Percentiles rank a stretch among this genome's conserved stretches.
Conservation (phyloP, 2,888 invertebrate species). For the Teleogryllus oceanicus region DNA sequence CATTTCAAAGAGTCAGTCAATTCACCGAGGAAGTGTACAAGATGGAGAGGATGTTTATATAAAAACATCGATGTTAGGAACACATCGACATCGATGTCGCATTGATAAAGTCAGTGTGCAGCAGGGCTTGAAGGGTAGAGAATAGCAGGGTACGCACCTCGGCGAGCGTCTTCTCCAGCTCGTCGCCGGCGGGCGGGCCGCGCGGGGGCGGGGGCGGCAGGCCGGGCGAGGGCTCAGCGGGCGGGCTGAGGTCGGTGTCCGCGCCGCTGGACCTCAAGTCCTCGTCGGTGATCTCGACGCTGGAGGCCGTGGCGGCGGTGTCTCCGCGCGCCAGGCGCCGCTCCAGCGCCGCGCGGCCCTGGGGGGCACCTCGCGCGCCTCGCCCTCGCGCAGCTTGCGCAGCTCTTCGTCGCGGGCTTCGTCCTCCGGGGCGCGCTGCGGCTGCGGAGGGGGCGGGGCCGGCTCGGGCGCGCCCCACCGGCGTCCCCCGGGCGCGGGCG, state of each 20-base stretch:
- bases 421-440: background rate
- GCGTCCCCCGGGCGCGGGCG: too few species aligned
- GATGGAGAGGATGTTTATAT: too few species aligned
- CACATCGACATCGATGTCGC: too few species aligned
- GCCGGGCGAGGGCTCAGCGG: conserved; percentile 29
- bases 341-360: background rate
- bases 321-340: background rate
- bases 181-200: conserved; percentile 25
- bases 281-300: conserved; percentile 59
- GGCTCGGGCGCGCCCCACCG: conserved; percentile 50
- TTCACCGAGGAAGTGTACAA: too few species aligned
- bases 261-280: conserved; percentile 67
- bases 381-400: background rate
- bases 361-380: background rate
- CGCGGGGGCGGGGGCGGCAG: background rate
- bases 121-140: too few species aligned
- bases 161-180: conserved; percentile 58
- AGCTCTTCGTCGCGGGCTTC: background rate
- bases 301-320: conserved; percentile 53
- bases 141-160: conserved; percentile 50
- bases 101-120: too few species aligned
- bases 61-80: too few species aligned
- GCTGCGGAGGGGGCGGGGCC: background rate
- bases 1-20: too few species aligned
- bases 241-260: conserved; percentile 56